phyloP scores from a whole-genome alignment of 2,797 vertebrate genomes.

The Characodon lateralis region DNA sequence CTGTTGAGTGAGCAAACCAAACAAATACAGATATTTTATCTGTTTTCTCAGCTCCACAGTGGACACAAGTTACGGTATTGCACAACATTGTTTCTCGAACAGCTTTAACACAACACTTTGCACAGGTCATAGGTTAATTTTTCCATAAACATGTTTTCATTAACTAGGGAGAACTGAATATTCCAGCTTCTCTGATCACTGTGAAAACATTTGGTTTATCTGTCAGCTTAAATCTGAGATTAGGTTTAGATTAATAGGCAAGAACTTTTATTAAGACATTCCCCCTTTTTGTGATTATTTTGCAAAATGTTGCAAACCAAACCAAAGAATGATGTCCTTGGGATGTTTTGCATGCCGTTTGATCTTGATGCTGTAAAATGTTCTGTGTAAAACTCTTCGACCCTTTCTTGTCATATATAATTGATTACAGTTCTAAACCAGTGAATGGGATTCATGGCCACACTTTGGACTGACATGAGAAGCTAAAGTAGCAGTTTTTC shows the following conservation, averaged over 20 bases:
- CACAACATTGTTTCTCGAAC: conserved; percentile 22
- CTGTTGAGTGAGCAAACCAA: background rate
- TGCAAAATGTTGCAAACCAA: background rate
- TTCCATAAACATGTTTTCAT: conserved; percentile 18
- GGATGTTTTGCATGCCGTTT: conserved; percentile 18
- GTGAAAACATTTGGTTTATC: background rate
- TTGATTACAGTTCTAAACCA: conserved; percentile 3
- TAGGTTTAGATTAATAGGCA: too few species aligned
- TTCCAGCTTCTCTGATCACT: background rate
- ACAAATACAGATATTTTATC: background rate
- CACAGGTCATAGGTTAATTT: conserved; percentile 6
- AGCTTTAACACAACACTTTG: conserved; percentile 16
- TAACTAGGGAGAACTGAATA: background rate
- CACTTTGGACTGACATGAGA: background rate
- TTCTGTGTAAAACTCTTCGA: conserved; percentile 19
- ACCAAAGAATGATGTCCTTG: background rate
- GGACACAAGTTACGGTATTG: conserved; percentile 3
- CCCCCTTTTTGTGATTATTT: background rate
- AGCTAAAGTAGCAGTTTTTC: background rate
- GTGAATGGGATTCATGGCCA: background rate
- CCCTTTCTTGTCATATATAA: conserved; percentile 33
- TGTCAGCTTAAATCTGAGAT: background rate
- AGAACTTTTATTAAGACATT: background rate
- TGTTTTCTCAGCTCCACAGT: background rate
- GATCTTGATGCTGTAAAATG: conserved; percentile 13